phyloP scores from a whole-genome alignment of 1,140 invertebrate species.

The Eupeodes corollae region DNA sequence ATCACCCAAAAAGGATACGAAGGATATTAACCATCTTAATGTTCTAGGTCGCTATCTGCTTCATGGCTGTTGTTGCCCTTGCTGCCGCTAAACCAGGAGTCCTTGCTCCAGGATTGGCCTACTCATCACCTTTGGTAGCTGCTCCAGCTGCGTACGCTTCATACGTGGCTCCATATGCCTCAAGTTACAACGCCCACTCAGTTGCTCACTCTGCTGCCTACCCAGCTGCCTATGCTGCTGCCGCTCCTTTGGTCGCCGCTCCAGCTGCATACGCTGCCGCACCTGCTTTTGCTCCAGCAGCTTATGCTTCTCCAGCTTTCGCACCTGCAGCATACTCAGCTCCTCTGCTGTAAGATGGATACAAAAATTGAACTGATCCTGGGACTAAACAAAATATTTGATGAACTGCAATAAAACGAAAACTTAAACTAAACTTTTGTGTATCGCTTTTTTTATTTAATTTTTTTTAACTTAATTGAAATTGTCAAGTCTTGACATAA shows the following conservation, averaged over 20 bases:
- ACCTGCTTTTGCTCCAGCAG: conserved; percentile 6
- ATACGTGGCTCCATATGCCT: too few relatives aligned
- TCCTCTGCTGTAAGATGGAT: conserved; percentile 4
- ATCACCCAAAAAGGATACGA: too few relatives aligned
- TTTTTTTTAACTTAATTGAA: too few relatives aligned
- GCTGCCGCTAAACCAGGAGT: conserved; percentile 19
- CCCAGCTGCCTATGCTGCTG: conserved; percentile 23
- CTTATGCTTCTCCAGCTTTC: conserved; percentile 10
- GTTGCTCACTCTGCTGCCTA: conserved; percentile 16
- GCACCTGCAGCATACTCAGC: conserved; percentile 33
- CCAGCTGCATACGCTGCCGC: conserved; percentile 10
- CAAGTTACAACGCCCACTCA: too few relatives aligned
- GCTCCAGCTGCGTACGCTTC: conserved; percentile 28
- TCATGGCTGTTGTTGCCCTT: conserved; percentile 27
- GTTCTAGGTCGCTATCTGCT: conserved; percentile 22
- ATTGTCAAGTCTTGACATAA: too few relatives aligned
- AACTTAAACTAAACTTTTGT: too few relatives aligned
- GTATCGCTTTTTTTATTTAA: too few relatives aligned
- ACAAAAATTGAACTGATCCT: too few relatives aligned
- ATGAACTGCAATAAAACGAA: too few relatives aligned
- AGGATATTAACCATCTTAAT: too few relatives aligned
- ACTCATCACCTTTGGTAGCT: conserved; percentile 6
- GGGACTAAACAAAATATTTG: too few relatives aligned
- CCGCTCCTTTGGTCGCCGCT: conserved; percentile 29
- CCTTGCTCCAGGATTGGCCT: conserved; percentile 1